phyloP scores from a whole-genome alignment of 1,140 invertebrate genomes.

The Diachasmimorpha longicaudata region DNA sequence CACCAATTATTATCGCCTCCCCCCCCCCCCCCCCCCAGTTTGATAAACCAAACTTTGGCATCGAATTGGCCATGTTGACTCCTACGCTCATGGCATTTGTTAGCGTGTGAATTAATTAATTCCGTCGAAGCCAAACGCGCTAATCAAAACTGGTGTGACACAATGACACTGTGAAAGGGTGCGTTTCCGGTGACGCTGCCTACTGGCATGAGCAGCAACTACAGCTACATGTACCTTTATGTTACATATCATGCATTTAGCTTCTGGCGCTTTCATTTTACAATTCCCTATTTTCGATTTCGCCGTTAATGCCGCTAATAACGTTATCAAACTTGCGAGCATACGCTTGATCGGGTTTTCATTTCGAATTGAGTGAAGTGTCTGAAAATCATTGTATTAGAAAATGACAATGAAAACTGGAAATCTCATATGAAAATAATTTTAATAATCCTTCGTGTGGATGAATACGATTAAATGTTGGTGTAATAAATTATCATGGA shows the following conservation, averaged over 20 bases:
- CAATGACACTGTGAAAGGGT: background rate
- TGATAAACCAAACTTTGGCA: background rate
- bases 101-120: constrained; percentile 21
- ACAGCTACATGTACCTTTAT: background rate
- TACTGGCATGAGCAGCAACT: background rate
- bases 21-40: background rate
- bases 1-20: background rate
- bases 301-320: background rate
- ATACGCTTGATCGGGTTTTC: background rate
- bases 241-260: background rate
- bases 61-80: background rate
- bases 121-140: constrained; percentile 14
- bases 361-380: too few relatives aligned
- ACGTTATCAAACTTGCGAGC: background rate
- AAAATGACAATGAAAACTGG: too few relatives aligned
- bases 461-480: too few relatives aligned
- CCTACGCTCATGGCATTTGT: background rate
- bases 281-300: background rate
- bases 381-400: too few relatives aligned
- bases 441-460: too few relatives aligned
- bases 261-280: background rate
- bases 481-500: too few relatives aligned
- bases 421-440: too few relatives aligned
- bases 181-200: background rate
- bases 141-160: constrained; percentile 24